Evolutionary conservation across 1,140 invertebrate species (phyloP), one percentile per base, ranked within the genome.

Genomic region (Epicauta chinensis): DNA sequence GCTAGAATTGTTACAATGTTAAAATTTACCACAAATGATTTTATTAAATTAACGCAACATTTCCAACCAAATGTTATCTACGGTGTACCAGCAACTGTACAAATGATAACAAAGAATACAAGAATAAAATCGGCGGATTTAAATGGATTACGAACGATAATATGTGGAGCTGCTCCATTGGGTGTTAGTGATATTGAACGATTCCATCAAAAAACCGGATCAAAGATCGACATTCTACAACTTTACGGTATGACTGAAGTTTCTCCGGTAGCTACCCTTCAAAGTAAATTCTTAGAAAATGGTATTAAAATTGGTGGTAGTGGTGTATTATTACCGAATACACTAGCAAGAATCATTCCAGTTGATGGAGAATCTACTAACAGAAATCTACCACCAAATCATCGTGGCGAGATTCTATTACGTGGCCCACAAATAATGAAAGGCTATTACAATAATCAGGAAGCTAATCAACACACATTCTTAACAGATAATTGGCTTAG

Each of bases 81-180:
- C 53, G n/a, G 76, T 3, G 80, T 79, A 14, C 80, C 81, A 9
- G 77, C 80, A 15, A 73, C 73, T 74, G 76, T 82, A n/a, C 72
- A 81, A 12, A 84, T 89, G 60, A 71, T 90, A 56, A 78, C 74
- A 2, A 78, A 78, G 44, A 75, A 81, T 58, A 75, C 81, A 1
- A 71, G 75, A 15, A 71, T 89, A 11, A 78, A 70, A 0, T 61
- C 71, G 1, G 69, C 74, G 14, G 78, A 83, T 48, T 56, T 87
- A 5, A 65, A 72, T 2, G 66, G 65, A 7, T 84, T 45, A 39
- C 41, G 73, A 31, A 61, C 70, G 11, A 72, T 87, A 2, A 68
- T 85, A 36, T 78, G 73, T 42, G 86, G 84, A 4, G 87, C 86
- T 0, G 86, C 87, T 1, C 79, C 86, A 0, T 67, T 87, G 11